Conservation (phyloP, 2,113 vertebrate genomes). For the Spea multiplicata region DNA sequence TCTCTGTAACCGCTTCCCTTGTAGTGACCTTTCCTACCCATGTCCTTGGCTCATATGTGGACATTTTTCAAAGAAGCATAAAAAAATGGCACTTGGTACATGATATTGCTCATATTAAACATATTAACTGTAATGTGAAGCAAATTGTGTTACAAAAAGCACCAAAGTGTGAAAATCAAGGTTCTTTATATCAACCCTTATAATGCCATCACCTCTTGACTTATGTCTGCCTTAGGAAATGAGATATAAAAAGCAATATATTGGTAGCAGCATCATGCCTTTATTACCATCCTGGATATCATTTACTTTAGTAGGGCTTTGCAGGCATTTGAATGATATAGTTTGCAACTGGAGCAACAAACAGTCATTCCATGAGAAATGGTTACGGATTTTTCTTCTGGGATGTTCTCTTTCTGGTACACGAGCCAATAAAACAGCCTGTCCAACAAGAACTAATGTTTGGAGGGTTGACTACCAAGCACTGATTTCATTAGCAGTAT, state of each 20-base stretch:
- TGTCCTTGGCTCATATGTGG: not conserved
- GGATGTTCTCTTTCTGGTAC: slow-evolving; percentile 17
- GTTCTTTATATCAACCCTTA: slow-evolving; percentile 47
- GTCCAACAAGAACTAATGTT: slow-evolving; percentile 42
- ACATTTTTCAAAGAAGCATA: not conserved
- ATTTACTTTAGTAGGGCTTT: slow-evolving; percentile 34
- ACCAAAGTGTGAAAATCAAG: slow-evolving; percentile 45
- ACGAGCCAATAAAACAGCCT: slow-evolving; percentile 36
- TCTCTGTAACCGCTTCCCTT: too few species aligned
- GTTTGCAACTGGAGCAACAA: slow-evolving; percentile 13
- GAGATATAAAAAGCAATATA: slow-evolving; percentile 40
- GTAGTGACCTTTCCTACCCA: too few species aligned
- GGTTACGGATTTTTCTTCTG: slow-evolving; percentile 23
- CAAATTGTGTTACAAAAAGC: slow-evolving; percentile 44
- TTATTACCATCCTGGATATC: slow-evolving; percentile 32
- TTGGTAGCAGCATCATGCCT: slow-evolving; percentile 44
- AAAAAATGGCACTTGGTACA: not conserved
- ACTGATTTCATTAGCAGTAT: slow-evolving; percentile 40
- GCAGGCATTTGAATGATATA: slow-evolving; percentile 36
- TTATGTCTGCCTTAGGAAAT: slow-evolving; percentile 41
- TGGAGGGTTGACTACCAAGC: slow-evolving; percentile 15
- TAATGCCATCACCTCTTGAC: slow-evolving; percentile 50
- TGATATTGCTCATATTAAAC: slow-evolving; percentile 38
- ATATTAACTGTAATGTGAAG: slow-evolving; percentile 42
- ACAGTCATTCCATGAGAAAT: slow-evolving; percentile 21